These are phyloP conservation scores for Propsilocerus akamusi DNA, from an alignment of 1,140 invertebrate species.

Conservation along the genomic window DNA sequence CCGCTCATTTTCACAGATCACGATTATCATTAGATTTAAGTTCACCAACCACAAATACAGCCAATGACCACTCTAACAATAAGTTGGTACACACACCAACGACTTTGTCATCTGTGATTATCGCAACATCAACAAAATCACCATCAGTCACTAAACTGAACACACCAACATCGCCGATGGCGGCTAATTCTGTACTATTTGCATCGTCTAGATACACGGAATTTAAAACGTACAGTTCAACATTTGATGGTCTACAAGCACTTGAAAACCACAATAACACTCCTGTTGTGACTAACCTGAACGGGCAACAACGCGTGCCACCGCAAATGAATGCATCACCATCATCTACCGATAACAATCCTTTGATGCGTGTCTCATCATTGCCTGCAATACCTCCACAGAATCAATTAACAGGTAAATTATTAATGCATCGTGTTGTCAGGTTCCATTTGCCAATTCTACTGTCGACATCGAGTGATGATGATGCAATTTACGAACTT, in stretches of 20 bases:
- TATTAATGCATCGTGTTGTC: not conserved
- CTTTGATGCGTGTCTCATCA: conserved; percentile 14
- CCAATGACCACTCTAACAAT: conserved; percentile 1
- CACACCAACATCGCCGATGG: not conserved
- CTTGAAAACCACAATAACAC: conserved; percentile 11
- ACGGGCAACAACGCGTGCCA: not conserved
- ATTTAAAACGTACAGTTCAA: conserved; percentile 4
- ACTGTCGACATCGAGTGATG: too few species aligned
- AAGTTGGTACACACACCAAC: not conserved
- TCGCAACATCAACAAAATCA: not conserved
- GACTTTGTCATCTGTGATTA: not conserved
- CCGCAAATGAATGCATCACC: not conserved
- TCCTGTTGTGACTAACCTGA: conserved; percentile 14
- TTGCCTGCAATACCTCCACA: conserved; percentile 9
- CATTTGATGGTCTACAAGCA: conserved; percentile 11
- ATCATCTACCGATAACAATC: conserved; percentile 17
- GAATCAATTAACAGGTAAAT: not conserved
- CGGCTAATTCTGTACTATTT: conserved; percentile 7
- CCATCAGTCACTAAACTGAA: conserved; percentile 1
- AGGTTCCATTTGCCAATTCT: too few species aligned
- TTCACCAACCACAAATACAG: conserved; percentile 5
- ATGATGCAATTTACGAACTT: too few species aligned
- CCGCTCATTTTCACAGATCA: conserved; percentile 4
- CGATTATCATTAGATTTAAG: conserved; percentile 7
- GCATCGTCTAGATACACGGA: conserved; percentile 7